Evolutionary conservation across 2,888 invertebrate genomes (phyloP), one percentile per base, ranked within the genome.

Genomic region (Oscheius myriophilus): DNA sequence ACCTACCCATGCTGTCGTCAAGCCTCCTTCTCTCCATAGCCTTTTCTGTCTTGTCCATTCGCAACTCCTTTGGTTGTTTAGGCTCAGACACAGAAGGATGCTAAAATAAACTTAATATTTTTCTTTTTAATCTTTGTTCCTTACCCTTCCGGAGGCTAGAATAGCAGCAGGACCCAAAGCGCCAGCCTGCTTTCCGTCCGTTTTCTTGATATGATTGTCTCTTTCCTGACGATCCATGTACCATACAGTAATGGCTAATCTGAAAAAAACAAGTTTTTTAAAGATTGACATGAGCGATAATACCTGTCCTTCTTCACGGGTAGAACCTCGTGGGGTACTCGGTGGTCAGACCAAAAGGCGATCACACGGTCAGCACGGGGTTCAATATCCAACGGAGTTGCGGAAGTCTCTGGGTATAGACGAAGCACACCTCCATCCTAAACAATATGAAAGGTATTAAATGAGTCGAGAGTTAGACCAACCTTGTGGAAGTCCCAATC

Each of bases 311-410:
- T 91, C 87, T 90, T 93, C 0, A 96, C 92, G 1, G 96, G 95
- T 87, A 94, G 93, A 0, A 97, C 96, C 89, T 96, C 96, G 87
- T 96, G 96, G 0, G 96, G 96, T 89, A 96, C 96, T 79, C 96
- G 90, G 82, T 93, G 90, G 86, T 96, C 96, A 0, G 96, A 96
- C 96, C 96, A 97, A 90, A 97, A 97, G 89, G 96, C 95, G 82
- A 96, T 90, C 87, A 96, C 91, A 70, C 96, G 89, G 88, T 97
- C 96, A 88, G 96, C 95, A 64, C 92, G 89, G 0, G 96, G 96
- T 86, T 93, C 94, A 83, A 97, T 93, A 86, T 95, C 92, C 54
- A 91, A 93, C 85, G 91, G 91, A 80, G 93, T 92, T 45, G 91
- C 90, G 88, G 91, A 91, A 39, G 93, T 93, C 87, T 93, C 93